A percentile compares a stretch with the other conserved stretches of the same genome.
These are phyloP conservation scores for Brevimyrus niger DNA, from an alignment of 2,113 vertebrate genomes.

Conservation along the genomic window DNA sequence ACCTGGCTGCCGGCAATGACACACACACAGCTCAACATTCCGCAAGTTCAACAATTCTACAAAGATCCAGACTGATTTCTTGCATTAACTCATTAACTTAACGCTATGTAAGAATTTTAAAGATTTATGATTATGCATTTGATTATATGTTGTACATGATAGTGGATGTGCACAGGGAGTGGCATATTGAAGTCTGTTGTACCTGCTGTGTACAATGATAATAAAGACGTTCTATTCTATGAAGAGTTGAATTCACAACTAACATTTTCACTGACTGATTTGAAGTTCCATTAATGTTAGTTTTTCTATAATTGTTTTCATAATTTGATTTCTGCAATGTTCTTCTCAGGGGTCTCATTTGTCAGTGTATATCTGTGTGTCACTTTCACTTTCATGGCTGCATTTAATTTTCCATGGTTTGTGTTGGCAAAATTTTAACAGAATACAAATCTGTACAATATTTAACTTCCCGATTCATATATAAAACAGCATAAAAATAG, in stretches of 20 bases:
- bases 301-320: background rate
- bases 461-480: background rate
- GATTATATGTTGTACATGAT: background rate
- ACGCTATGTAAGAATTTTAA: background rate
- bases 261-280: background rate
- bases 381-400: background rate
- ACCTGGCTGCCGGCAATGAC: background rate
- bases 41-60: background rate
- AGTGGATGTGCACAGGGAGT: background rate
- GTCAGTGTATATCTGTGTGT: background rate
- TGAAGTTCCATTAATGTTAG: background rate
- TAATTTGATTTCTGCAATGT: background rate
- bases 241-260: background rate
- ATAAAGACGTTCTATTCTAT: background rate
- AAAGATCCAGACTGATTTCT: background rate
- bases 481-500: background rate
- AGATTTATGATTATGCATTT: background rate
- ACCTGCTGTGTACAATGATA: background rate
- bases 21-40: background rate
- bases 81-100: background rate
- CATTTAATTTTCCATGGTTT: background rate
- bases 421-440: background rate
- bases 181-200: background rate
- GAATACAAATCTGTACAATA: background rate
- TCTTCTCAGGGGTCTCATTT: background rate